Evolutionary conservation across 92 coral and sea anemone species (phyloP).

Genomic region (Palythoa grandis): DNA sequence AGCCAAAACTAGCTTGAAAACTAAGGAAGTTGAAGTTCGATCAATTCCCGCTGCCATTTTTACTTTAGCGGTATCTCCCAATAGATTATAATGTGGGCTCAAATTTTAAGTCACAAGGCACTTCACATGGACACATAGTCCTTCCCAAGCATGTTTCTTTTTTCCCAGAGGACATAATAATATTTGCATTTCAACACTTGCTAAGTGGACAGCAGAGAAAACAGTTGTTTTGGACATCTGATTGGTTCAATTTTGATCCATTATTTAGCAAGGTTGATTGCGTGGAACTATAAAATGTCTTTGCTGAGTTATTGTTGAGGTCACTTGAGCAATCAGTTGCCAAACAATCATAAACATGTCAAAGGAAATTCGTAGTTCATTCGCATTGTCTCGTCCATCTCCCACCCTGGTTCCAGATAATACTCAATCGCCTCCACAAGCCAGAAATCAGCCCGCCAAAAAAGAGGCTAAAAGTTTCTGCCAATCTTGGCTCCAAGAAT

Average conservation of each 20-base stretch:
- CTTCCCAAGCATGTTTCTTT: not conserved
- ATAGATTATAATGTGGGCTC: not conserved
- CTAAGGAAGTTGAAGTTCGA: slow-evolving; percentile 7
- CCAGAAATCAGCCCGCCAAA: slow-evolving; percentile 1
- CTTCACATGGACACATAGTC: not conserved
- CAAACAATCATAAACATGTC: slow-evolving; percentile 17
- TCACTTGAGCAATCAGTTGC: not conserved
- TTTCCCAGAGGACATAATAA: not conserved
- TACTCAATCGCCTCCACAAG: slow-evolving; percentile 9
- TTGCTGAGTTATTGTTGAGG: not conserved
- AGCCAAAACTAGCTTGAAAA: slow-evolving; percentile 8
- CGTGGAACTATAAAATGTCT: slow-evolving; percentile 7
- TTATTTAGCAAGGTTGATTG: not conserved
- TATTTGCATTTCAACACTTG: not conserved
- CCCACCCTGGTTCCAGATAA: slow-evolving; percentile 7
- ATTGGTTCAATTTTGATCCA: slow-evolving; percentile 2
- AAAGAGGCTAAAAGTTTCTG: slow-evolving; percentile 19
- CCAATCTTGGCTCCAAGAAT: slow-evolving; percentile 19
- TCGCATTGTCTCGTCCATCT: slow-evolving; percentile 11
- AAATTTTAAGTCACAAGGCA: slow-evolving; percentile 13
- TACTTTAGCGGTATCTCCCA: slow-evolving; percentile 1
- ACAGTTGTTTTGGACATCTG: not conserved
- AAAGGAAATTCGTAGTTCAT: slow-evolving; percentile 15
- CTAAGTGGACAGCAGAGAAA: not conserved
- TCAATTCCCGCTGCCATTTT: slow-evolving; percentile 15